A percentile compares a stretch with the other conserved stretches of the same genome.
Conservation (phyloP, 2,888 invertebrate species). For the Enchytraeus crypticus region DNA sequence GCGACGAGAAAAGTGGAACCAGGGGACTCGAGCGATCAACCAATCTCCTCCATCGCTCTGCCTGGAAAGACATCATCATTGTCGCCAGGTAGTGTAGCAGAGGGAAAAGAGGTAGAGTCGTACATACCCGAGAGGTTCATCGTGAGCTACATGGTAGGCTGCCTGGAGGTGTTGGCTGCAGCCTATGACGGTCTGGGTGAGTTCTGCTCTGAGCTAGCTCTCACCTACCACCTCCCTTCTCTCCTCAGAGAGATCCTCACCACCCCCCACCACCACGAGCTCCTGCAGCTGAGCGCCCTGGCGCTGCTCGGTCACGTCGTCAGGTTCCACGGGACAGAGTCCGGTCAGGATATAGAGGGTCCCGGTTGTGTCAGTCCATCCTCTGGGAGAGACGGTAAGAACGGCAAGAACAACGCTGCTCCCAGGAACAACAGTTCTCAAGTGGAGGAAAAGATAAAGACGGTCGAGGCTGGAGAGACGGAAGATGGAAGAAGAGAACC, state of each 20-base stretch:
- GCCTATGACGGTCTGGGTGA: conserved; percentile 23
- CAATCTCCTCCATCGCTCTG: background rate
- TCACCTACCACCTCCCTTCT: conserved; percentile 8
- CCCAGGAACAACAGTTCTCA: too few relatives aligned
- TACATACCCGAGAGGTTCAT: background rate
- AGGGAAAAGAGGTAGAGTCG: too few relatives aligned
- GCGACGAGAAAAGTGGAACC: background rate
- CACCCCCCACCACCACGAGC: conserved; percentile 6
- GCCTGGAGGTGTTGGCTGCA: conserved; percentile 20
- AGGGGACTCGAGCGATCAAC: background rate
- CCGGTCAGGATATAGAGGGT: too few relatives aligned
- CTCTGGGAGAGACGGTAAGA: too few relatives aligned
- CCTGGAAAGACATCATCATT: background rate
- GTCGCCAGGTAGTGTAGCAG: too few relatives aligned
- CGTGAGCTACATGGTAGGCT: conserved; percentile 9
- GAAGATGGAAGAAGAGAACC: background rate
- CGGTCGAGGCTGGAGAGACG: too few relatives aligned
- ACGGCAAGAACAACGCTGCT: too few relatives aligned
- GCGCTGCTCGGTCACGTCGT: conserved; percentile 23
- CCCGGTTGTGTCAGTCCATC: too few relatives aligned
- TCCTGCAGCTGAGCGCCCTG: conserved; percentile 18
- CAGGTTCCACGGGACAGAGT: too few relatives aligned
- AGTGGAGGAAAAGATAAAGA: too few relatives aligned
- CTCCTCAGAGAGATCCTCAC: conserved; percentile 11
- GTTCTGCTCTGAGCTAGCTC: background rate